phyloP scores from a whole-genome alignment of 2,113 vertebrate species.

The Carassius gibelio region DNA sequence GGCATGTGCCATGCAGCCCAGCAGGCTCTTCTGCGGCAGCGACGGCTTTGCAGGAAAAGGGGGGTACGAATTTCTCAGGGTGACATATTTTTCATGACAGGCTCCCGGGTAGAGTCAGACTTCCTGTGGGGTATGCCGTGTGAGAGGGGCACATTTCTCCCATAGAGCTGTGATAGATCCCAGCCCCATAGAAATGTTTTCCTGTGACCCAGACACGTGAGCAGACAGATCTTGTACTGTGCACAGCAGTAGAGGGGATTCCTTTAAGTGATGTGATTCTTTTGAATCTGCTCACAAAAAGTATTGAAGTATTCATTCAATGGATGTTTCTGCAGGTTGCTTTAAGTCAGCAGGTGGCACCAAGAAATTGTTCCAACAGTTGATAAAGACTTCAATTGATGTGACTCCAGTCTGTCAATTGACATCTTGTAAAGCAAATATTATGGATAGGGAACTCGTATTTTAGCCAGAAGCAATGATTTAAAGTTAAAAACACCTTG shows the following conservation, averaged over 20 bases:
- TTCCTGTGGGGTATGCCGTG: not conserved
- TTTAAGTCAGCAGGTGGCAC: not conserved
- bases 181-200: constrained; percentile 8
- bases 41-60: not conserved
- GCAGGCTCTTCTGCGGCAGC: not conserved
- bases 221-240: not conserved
- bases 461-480: too few relatives aligned
- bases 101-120: constrained; percentile 7
- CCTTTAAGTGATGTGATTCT: not conserved
- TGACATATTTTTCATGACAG: not conserved
- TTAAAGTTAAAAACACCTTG: too few relatives aligned
- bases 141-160: constrained; percentile 39
- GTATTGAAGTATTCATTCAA: not conserved
- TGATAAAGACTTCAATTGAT: too few relatives aligned
- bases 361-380: not conserved
- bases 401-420: too few relatives aligned
- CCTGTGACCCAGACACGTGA: not conserved
- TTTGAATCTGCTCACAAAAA: not conserved
- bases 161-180: constrained; percentile 43
- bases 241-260: not conserved
- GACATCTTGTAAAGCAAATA: too few relatives aligned
- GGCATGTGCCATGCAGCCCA: not conserved
- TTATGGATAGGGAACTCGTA: too few relatives aligned
- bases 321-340: too few relatives aligned
- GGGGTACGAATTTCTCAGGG: not conserved